Percentiles rank a stretch among this genome's conserved stretches.
These are phyloP conservation scores for Diabrotica undecimpunctata DNA, from an alignment of 1,140 invertebrate genomes.

Conservation along the genomic window DNA sequence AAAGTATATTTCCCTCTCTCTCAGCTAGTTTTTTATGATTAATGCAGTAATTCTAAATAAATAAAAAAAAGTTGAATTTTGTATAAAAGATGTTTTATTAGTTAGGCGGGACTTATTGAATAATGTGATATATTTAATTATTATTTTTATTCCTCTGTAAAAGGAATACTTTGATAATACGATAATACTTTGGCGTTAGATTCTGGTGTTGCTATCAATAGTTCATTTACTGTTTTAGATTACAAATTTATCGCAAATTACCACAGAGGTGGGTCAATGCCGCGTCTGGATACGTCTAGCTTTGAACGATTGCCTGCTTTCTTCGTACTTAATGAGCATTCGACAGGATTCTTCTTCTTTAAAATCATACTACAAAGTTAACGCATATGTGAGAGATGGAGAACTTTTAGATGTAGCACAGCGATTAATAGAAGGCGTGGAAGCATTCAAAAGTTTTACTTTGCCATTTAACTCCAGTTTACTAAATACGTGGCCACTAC, in stretches of 20 bases:
- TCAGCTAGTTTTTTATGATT: no score
- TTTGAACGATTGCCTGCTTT: constrained; percentile 82
- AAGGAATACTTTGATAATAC: no score
- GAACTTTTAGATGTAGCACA: constrained; percentile 77
- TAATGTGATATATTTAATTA: no score
- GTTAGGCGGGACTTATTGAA: no score
- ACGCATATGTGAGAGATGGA: constrained; percentile 73
- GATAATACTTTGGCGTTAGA: no score
- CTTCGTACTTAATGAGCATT: constrained; percentile 80
- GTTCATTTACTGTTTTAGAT: constrained; percentile 47
- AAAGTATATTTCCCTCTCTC: no score
- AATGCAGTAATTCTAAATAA: no score
- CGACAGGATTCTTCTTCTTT: constrained; percentile 66
- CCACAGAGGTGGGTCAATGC: constrained; percentile 85
- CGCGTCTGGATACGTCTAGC: constrained; percentile 85
- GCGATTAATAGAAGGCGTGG: constrained; percentile 72
- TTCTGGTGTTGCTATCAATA: background rate
- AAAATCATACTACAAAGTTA: constrained; percentile 72
- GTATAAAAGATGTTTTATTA: no score
- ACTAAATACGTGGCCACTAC: constrained; percentile 83
- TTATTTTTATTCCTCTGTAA: no score
- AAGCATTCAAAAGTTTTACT: constrained; percentile 71
- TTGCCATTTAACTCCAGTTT: constrained; percentile 83
- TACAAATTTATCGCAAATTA: constrained; percentile 69
- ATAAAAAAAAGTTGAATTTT: no score